phyloP scores from a whole-genome alignment of 1,140 invertebrate genomes.

The Drosophila ogumai region DNA sequence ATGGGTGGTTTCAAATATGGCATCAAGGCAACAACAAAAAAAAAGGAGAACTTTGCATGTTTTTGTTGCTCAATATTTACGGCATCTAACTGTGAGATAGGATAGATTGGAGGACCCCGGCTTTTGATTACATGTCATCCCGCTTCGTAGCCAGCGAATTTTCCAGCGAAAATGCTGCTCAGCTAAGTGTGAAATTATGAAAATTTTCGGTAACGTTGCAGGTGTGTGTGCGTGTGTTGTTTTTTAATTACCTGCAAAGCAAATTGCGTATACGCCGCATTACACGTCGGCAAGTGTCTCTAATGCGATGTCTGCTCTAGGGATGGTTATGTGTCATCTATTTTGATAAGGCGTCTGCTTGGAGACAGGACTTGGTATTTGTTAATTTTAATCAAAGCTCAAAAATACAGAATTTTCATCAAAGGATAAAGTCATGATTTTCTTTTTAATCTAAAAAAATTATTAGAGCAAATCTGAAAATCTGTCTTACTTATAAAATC shows the following conservation, averaged over 20 bases:
- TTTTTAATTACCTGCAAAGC: slow-evolving; percentile 67
- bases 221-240: slow-evolving; percentile 37
- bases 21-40: neutral
- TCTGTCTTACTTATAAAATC: neutral
- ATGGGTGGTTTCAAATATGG: slow-evolving; percentile 5
- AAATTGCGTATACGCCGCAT: slow-evolving; percentile 70
- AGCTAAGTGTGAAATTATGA: slow-evolving; percentile 75
- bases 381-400: no score
- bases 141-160: slow-evolving; percentile 15
- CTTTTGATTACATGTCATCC: slow-evolving; percentile 57
- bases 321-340: slow-evolving; percentile 23
- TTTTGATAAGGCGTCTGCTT: neutral
- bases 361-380: neutral
- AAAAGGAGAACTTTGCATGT: slow-evolving; percentile 33
- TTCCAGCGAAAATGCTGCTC: slow-evolving; percentile 49
- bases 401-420: neutral
- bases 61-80: slow-evolving; percentile 25
- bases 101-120: slow-evolving; percentile 4
- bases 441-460: neutral
- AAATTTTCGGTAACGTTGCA: slow-evolving; percentile 44
- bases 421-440: neutral
- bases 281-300: slow-evolving; percentile 27
- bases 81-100: neutral
- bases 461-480: neutral
- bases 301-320: slow-evolving; percentile 28